phyloP scores from a whole-genome alignment of 2,797 vertebrate species.

The Pseudochromis fuscus region DNA sequence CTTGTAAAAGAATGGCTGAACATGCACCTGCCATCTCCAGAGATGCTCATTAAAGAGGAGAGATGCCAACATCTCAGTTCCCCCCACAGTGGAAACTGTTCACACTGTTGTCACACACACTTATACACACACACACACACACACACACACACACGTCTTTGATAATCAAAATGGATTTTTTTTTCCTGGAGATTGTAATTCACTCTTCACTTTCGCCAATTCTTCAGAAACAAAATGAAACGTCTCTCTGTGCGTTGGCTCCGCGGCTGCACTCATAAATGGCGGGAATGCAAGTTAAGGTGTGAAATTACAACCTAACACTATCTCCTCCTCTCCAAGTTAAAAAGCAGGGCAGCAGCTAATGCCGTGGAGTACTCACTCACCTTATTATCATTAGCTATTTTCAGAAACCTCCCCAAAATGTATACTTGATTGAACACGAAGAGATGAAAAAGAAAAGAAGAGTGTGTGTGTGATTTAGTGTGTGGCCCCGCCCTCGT shows the following conservation, averaged over 20 bases:
- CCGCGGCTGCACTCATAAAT: conserved; percentile 47
- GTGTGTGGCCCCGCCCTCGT: conserved; percentile 22
- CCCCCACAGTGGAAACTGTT: conserved; percentile 34
- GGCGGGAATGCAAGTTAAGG: conserved; percentile 52
- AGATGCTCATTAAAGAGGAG: conserved; percentile 85
- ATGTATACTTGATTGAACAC: conserved; percentile 57
- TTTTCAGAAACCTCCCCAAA: conserved; percentile 57
- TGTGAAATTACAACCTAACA: conserved; percentile 73
- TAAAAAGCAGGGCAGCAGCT: conserved; percentile 53
- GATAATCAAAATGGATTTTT: conserved; percentile 23
- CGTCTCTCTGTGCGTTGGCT: conserved; percentile 46
- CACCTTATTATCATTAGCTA: conserved; percentile 64
- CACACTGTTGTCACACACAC: conserved; percentile 17
- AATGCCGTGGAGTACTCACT: conserved; percentile 46
- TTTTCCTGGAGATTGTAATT: conserved; percentile 32
- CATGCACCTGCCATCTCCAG: conserved; percentile 86
- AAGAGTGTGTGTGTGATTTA: conserved; percentile 36
- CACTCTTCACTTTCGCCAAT: conserved; percentile 44
- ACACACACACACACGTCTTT: conserved; percentile 14
- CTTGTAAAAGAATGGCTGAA: conserved; percentile 84
- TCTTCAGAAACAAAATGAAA: conserved; percentile 59
- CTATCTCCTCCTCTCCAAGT: conserved; percentile 53
- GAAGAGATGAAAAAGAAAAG: conserved; percentile 67
- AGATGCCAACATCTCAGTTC: conserved; percentile 70
- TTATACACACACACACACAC: neutral